phyloP scores from a whole-genome alignment of 2,888 invertebrate genomes.

The Entomobrya multifasciata region DNA sequence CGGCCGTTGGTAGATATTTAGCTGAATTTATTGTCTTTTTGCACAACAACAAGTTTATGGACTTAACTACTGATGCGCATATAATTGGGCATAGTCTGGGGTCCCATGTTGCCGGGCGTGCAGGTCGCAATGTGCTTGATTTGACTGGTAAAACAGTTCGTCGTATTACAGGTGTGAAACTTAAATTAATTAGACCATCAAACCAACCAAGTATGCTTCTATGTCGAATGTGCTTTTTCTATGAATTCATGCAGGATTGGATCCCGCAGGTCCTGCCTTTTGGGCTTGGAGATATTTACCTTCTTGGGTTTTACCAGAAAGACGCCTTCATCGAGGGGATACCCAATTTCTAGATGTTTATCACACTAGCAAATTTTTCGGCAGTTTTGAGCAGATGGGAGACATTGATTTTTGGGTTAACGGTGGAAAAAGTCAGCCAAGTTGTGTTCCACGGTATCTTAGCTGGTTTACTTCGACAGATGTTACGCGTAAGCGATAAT shows the following conservation, averaged over 20 bases:
- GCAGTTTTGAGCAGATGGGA: conserved; percentile 22
- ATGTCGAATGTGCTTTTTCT: too few species aligned
- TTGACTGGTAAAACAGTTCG: neutral
- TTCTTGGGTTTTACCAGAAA: neutral
- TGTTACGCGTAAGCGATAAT: neutral
- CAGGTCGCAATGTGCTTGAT: conserved; percentile 84
- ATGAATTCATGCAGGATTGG: too few species aligned
- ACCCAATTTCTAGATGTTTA: conserved; percentile 23
- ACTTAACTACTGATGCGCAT: conserved; percentile 85
- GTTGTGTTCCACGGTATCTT: conserved; percentile 10
- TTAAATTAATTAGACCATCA: too few species aligned
- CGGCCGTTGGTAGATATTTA: neutral
- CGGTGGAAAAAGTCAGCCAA: conserved; percentile 29
- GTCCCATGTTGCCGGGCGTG: conserved; percentile 89
- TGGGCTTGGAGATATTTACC: conserved; percentile 27
- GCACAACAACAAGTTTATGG: neutral
- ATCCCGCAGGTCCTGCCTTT: conserved; percentile 41
- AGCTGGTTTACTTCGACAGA: neutral
- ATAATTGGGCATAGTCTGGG: conserved; percentile 95
- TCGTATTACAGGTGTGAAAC: conserved; percentile 39
- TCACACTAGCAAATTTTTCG: conserved; percentile 10
- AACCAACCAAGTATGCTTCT: too few species aligned
- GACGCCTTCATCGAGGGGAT: conserved; percentile 10
- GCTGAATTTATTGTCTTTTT: conserved; percentile 5
- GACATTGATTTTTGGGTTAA: conserved; percentile 36